Evolutionary conservation across 1,140 invertebrate species (phyloP).

Genomic region (Fopius arisanus): DNA sequence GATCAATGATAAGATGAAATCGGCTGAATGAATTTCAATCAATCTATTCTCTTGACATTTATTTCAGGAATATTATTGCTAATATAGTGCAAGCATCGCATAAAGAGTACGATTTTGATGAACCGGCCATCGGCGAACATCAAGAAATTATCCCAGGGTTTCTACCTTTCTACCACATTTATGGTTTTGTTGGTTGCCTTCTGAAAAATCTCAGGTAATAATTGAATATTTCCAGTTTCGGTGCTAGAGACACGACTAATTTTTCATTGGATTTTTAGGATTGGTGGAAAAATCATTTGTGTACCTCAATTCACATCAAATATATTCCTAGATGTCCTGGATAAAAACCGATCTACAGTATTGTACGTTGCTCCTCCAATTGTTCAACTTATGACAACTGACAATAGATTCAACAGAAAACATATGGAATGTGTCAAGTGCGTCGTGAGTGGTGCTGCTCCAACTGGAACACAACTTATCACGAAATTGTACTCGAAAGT

Average conservation of each 20-base stretch:
- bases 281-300: slow-evolving; percentile 73
- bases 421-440: slow-evolving; percentile 66
- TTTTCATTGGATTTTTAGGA: slow-evolving; percentile 21
- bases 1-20: background rate
- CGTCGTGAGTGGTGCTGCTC: slow-evolving; percentile 76
- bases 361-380: slow-evolving; percentile 71
- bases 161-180: slow-evolving; percentile 86
- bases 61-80: slow-evolving; percentile 64
- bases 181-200: slow-evolving; percentile 70
- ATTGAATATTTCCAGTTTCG: background rate
- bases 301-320: slow-evolving; percentile 75
- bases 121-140: slow-evolving; percentile 53
- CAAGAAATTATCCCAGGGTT: slow-evolving; percentile 70
- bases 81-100: slow-evolving; percentile 57
- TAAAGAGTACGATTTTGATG: background rate
- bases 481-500: slow-evolving; percentile 65
- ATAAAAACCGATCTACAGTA: slow-evolving; percentile 64
- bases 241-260: background rate
- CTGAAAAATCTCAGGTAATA: slow-evolving; percentile 64
- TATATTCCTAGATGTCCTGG: slow-evolving; percentile 65
- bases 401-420: slow-evolving; percentile 68
- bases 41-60: background rate
- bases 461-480: slow-evolving; percentile 70
- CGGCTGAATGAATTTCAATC: too few species aligned
- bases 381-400: slow-evolving; percentile 74